phyloP scores from a whole-genome alignment of 2,113 vertebrate species.

The Echinops telfairi region DNA sequence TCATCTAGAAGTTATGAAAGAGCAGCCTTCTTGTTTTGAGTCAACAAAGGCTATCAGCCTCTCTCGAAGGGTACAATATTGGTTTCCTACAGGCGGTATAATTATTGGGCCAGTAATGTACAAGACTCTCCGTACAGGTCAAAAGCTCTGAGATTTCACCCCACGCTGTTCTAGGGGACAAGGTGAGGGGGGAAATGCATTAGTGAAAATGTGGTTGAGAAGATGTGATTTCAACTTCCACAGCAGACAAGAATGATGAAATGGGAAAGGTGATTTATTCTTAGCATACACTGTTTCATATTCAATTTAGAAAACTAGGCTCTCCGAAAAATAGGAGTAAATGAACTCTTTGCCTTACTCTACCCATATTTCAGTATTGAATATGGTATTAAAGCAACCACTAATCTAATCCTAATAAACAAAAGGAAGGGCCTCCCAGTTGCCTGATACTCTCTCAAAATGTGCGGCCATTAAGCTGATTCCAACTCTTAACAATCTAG shows the following conservation, averaged over 20 bases:
- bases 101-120: not conserved
- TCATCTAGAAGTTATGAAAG: not conserved
- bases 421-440: not conserved
- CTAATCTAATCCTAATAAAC: not conserved
- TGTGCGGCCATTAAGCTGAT: no score
- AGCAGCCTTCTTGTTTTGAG: conserved; percentile 30
- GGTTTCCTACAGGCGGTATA: not conserved
- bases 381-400: not conserved
- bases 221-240: not conserved
- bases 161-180: not conserved
- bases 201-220: not conserved
- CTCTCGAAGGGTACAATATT: not conserved
- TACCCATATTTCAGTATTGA: not conserved
- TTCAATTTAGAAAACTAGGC: not conserved
- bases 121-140: not conserved
- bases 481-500: no score
- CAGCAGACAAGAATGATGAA: not conserved
- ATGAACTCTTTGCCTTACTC: not conserved
- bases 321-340: not conserved
- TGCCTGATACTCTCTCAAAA: not conserved
- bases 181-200: not conserved
- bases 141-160: not conserved
- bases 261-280: not conserved
- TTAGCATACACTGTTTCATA: not conserved
- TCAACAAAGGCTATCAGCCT: not conserved